Evolutionary conservation across 2,888 invertebrate genomes (phyloP).

Genomic region (Resseliella maxima): DNA sequence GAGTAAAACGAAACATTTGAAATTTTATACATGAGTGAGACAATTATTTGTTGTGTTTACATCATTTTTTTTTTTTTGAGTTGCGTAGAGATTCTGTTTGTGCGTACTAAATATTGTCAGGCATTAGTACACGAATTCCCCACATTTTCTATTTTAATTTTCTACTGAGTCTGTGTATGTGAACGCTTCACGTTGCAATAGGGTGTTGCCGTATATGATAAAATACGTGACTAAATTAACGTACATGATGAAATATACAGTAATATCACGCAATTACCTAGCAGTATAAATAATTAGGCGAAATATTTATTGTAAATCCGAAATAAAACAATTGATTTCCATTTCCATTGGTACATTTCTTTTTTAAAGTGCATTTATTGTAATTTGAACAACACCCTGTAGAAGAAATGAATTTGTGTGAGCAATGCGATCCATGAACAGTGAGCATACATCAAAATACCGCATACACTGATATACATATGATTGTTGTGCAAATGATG

Average conservation of each 20-base stretch:
- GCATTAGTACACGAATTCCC: slow-evolving; percentile 9
- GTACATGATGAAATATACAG: too few species aligned
- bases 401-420: too few species aligned
- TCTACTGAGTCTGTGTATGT: neutral
- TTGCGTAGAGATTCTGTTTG: neutral
- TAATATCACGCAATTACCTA: too few species aligned
- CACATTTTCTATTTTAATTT: neutral
- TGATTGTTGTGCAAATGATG: too few species aligned
- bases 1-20: slow-evolving; percentile 36
- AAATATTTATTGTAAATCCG: too few species aligned
- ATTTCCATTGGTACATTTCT: neutral
- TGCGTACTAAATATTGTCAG: neutral
- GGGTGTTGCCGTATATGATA: neutral
- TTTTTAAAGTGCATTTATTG: too few species aligned
- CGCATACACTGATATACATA: too few species aligned
- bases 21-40: slow-evolving; percentile 3
- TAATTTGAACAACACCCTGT: too few species aligned
- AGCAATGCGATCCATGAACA: too few species aligned
- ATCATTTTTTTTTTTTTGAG: neutral
- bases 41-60: slow-evolving; percentile 29
- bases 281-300: too few species aligned
- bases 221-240: too few species aligned
- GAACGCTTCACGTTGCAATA: neutral
- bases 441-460: too few species aligned
- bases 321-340: neutral